phyloP scores from a whole-genome alignment of 2,888 invertebrate species.

The Itoplectis maculator region DNA sequence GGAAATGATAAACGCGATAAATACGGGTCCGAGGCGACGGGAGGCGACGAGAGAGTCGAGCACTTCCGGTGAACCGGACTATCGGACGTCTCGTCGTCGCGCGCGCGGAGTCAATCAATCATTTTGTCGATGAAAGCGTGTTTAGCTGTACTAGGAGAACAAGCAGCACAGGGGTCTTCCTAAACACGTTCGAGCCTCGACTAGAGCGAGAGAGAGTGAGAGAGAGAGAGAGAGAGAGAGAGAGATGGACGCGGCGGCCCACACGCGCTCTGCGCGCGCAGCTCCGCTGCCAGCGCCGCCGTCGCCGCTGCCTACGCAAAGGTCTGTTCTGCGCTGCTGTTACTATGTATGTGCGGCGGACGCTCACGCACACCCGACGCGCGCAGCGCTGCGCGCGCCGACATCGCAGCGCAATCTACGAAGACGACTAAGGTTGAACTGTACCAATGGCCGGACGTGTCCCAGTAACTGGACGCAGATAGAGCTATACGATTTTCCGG shows the following conservation, averaged over 20 bases:
- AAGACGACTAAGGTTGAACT: too few species aligned
- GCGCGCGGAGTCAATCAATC: slow-evolving; percentile 72
- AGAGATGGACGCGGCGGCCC: too few species aligned
- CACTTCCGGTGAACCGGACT: slow-evolving; percentile 39
- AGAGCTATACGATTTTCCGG: too few species aligned
- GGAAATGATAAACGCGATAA: neutral
- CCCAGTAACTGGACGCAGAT: too few species aligned
- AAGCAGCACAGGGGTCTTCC: slow-evolving; percentile 63
- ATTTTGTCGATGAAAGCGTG: slow-evolving; percentile 74
- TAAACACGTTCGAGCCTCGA: slow-evolving; percentile 62
- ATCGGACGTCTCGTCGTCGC: slow-evolving; percentile 45
- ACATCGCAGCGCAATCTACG: neutral
- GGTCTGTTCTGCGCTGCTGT: neutral
- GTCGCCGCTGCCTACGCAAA: slow-evolving; percentile 36
- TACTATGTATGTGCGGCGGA: neutral
- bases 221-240: too few species aligned
- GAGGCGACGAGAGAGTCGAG: neutral
- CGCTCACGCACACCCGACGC: slow-evolving; percentile 7
- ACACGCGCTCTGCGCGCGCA: too few species aligned
- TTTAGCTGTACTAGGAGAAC: slow-evolving; percentile 73
- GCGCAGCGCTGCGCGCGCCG: neutral
- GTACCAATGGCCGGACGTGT: too few species aligned
- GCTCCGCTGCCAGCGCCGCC: slow-evolving; percentile 22
- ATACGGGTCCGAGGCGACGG: neutral
- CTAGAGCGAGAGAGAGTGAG: too few species aligned